Conservation (phyloP, 2,113 vertebrate genomes). For the Anolis sagrei region DNA sequence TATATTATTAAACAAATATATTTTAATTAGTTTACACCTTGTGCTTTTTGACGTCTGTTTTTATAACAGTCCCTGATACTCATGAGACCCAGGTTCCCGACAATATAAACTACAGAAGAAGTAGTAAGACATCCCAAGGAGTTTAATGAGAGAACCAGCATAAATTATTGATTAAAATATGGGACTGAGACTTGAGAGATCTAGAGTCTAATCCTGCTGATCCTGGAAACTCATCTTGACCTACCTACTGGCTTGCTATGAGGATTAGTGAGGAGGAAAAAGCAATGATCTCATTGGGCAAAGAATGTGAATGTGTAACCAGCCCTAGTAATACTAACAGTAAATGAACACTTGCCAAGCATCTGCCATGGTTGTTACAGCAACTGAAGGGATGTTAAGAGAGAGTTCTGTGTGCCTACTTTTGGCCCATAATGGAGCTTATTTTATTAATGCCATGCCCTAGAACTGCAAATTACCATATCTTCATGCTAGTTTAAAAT, state of each 20-base stretch:
- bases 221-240: too few relatives aligned
- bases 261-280: too few relatives aligned
- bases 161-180: too few relatives aligned
- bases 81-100: background rate
- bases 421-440: background rate
- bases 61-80: background rate
- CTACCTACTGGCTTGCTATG: too few relatives aligned
- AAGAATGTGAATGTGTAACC: too few relatives aligned
- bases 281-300: too few relatives aligned
- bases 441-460: background rate
- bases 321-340: too few relatives aligned
- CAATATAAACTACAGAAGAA: background rate
- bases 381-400: background rate
- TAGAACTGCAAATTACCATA: background rate
- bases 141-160: background rate
- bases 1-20: background rate
- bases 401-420: background rate
- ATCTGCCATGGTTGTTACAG: background rate
- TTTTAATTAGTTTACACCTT: background rate
- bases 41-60: background rate
- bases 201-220: too few relatives aligned
- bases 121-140: background rate
- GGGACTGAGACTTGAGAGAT: too few relatives aligned
- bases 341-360: background rate
- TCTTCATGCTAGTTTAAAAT: background rate